Evolutionary conservation across 2,888 invertebrate species (phyloP), one percentile per base, ranked within the genome.

Genomic region (Drosophila cognata): DNA sequence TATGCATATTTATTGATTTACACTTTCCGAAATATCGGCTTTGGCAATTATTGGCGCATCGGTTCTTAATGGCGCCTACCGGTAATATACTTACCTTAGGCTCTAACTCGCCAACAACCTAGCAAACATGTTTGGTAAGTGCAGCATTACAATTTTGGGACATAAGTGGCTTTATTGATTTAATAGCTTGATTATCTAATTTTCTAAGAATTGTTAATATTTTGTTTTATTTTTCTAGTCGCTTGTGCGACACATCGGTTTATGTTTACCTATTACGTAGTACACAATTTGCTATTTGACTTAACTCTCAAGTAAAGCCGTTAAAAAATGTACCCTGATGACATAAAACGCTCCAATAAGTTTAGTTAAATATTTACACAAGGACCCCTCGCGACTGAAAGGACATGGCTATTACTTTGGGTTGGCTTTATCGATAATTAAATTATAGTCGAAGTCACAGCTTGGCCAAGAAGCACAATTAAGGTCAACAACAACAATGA

Each of bases 381-480:
- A 29, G 7, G 16, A 29, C 29, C 21, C 7, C 36, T 55, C 21
- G 16, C 7, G 46, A 16, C 18, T 51, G 58, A 53, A 28, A 18
- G 13, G 28, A 36, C n/a, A 28, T n/a, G 35, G n/a, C 18, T 29
- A 33, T 50, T 50, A 35, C 29, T 43, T 38, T 38, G 71, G 51
- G 31, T 43, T 51, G 61, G 21, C 62, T 41, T 57, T 67, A 64
- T 68, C 74, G 82, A 69, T 88, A 82, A 84, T 85, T 89, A 72
- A 88, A 88, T 84, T 79, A 74, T 65, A 43, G 48, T 7, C 35
- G 43, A 50, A 58, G 51, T 65, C 38, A 29, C 43, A 52, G 52
- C 36, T 13, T 35, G 61, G 61, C 36, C 69, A 66, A 51, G 50
- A 66, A 38, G 36, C 36, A 21, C 36, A 43, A 58, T 59, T 43